Evolutionary conservation across 2,113 vertebrate species (phyloP).

Genomic region (cat (Felis catus)): DNA sequence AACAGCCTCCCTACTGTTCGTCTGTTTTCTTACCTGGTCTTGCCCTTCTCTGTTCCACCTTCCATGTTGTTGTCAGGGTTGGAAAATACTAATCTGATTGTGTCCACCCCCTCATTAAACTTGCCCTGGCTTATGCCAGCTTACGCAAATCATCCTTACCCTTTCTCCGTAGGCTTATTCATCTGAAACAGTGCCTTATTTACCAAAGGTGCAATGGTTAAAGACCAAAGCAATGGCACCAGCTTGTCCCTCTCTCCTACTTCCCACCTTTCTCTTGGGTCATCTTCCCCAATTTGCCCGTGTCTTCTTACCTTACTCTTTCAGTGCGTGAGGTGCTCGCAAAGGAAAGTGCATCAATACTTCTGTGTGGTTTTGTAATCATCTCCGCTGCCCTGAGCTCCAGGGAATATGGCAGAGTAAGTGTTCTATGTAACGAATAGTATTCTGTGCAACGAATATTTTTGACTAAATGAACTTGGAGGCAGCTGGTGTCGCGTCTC

Average conservation of each 20-base stretch:
- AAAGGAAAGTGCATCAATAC: accelerated
- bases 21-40: neutral
- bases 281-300: neutral
- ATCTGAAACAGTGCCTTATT: neutral
- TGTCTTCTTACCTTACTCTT: neutral
- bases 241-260: neutral
- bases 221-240: neutral
- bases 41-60: neutral
- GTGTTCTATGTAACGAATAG: neutral
- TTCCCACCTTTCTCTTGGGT: accelerated
- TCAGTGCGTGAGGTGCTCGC: accelerated
- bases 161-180: neutral
- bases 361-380: neutral
- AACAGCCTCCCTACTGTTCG: neutral
- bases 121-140: neutral
- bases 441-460: neutral
- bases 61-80: neutral
- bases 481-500: neutral
- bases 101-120: neutral
- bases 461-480: neutral
- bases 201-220: neutral
- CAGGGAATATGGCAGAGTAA: neutral
- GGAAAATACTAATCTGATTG: neutral
- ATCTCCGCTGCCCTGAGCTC: neutral
- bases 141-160: neutral